Evolutionary conservation across 2,113 vertebrate species (phyloP).

Genomic region (Malurus melanocephalus): DNA sequence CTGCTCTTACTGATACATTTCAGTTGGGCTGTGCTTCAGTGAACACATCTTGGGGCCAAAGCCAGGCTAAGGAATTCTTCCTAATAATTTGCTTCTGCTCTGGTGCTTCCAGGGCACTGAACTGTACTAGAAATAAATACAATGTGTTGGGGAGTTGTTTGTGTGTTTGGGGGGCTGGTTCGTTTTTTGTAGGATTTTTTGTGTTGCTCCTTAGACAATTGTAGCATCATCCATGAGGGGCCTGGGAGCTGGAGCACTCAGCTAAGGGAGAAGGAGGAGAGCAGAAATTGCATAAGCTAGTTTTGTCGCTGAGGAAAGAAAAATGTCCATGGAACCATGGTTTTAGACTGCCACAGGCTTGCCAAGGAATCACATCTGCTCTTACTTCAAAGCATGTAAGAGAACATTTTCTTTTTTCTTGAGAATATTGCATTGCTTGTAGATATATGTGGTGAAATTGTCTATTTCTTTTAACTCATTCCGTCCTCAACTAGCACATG

Average conservation of each 20-base stretch:
- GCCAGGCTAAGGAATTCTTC: not conserved
- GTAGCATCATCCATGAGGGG: not conserved
- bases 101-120: not conserved
- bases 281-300: not conserved
- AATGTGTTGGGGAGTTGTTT: not conserved
- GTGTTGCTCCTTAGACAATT: not conserved
- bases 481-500: not conserved
- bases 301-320: not conserved
- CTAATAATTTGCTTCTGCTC: not conserved
- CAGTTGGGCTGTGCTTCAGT: not conserved
- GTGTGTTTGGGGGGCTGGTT: no score
- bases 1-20: not conserved
- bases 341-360: conserved; percentile 1
- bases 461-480: conserved; percentile 13
- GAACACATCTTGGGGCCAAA: not conserved
- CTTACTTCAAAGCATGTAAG: conserved; percentile 15
- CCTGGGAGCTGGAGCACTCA: not conserved
- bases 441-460: not conserved
- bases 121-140: not conserved
- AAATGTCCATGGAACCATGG: not conserved
- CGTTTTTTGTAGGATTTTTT: not conserved
- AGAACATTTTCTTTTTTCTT: conserved; percentile 2
- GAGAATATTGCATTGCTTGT: conserved; percentile 7
- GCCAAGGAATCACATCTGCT: conserved; percentile 49
- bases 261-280: not conserved